Evolutionary conservation across 37 sponge, comb jelly and placozoan genomes (phyloP), one percentile per base, ranked within the genome.

Genomic region (Dysidea cf. avara): DNA sequence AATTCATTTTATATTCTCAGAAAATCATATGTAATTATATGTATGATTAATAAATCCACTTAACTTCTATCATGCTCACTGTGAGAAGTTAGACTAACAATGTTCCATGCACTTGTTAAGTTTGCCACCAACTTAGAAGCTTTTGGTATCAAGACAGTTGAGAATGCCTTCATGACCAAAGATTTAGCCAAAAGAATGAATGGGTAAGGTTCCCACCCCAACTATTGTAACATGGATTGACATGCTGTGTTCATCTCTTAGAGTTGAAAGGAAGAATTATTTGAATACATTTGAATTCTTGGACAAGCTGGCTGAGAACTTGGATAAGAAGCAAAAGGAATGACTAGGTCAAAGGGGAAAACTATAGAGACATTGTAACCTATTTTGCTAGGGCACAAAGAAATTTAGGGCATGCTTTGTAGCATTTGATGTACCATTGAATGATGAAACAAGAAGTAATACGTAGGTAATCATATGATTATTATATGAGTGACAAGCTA

Each of bases 221-320:
- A n/a, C n/a, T 34, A n/a, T n/a, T n/a, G n/a, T n/a, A n/a, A n/a
- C n/a, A n/a, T n/a, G n/a, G n/a, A n/a, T n/a, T n/a, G 34, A 35
- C 39, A 34, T 30, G 16, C n/a, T 43, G 7, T 21, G 24, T 49
- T 17, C 40, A 38, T 38, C 53, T 35, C 68, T 24, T 18, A 94
- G 91, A 36, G 84, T 90, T 40, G 43, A 66, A 14, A 71, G 88
- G 40, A 61, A 72, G 55, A 92, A 95, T 76, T 95, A 95, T 56
- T 76, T 95, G 61, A 95, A 95, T 67, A 91, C 96, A 1, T 95
- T 95, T 79, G 96, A 91, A 34, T 95, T 95, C 63, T 55, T 95
- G 53, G 92, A 95, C 86, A 95, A 95, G 66, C 40, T 95, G 53
- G 92, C 85, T 35, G 96, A 95, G 18, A 91, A 95, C 69, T 75